phyloP scores from a whole-genome alignment of 2,888 invertebrate species.

The Heliconius erato region DNA sequence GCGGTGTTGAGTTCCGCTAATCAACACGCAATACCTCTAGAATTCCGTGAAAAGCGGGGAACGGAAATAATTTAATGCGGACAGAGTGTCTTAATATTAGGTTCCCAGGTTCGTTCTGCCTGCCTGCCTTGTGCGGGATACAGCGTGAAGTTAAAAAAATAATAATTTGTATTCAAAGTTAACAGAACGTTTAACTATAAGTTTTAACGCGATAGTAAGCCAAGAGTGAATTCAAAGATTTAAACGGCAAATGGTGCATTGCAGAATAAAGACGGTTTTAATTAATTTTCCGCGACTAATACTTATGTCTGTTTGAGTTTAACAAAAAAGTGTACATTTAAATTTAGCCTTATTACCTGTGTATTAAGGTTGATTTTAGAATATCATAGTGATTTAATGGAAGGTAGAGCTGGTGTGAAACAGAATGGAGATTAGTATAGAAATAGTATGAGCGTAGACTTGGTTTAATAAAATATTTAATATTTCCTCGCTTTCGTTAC shows the following conservation, averaged over 20 bases:
- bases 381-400: constrained; percentile 12
- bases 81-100: background rate
- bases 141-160: background rate
- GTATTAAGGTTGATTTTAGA: constrained; percentile 21
- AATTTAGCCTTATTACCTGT: constrained; percentile 7
- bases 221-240: constrained; percentile 44
- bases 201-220: constrained; percentile 34
- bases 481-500: background rate
- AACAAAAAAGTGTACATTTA: constrained; percentile 33
- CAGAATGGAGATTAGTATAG: constrained; percentile 9
- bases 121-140: background rate
- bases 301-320: constrained; percentile 46
- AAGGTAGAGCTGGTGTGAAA: constrained; percentile 24
- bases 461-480: too few species aligned
- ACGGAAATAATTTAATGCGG: too few species aligned
- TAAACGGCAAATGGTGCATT: constrained; percentile 48
- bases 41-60: too few species aligned
- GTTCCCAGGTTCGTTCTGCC: background rate
- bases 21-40: too few species aligned
- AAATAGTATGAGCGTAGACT: constrained; percentile 1
- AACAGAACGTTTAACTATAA: constrained; percentile 26
- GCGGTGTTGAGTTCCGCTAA: too few species aligned
- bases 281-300: constrained; percentile 51
- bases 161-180: constrained; percentile 17
- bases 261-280: constrained; percentile 48